Evolutionary conservation across 2,113 vertebrate species (phyloP), one percentile per base, ranked within the genome.

Genomic region (Sylvietta virens): DNA sequence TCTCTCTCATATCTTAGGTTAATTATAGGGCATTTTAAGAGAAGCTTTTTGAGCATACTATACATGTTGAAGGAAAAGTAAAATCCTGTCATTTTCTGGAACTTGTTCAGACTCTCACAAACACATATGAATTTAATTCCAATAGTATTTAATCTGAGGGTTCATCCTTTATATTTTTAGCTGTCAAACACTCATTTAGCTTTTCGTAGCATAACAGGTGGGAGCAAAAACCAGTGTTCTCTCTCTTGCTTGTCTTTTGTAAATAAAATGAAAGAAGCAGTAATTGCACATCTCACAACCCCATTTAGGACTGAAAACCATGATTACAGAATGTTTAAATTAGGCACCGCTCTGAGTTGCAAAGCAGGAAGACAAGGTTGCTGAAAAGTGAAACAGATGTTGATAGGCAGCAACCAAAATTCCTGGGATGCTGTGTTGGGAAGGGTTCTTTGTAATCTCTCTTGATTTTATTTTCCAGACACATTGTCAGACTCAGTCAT

Each of bases 1-100:
- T 83, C 79, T 90, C 66, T 62, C 56, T 86, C 58, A 57, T 88
- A 84, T 64, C 69, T 76, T 88, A 64, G 88, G 92, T 92, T 92
- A 96, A 97, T 96, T 95, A 81, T 60, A 86, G 58, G 42, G 56
- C 77, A 31, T 88, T 94, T 93, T 88, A 90, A 81, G 53, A 18
- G 56, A 89, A 78, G 81, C 47, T 88, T 91, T 96, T 76, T 91
- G 22, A 76, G 31, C 40, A 48, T 15, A 62, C 58, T 82, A 15
- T 62, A 72, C 31, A 15, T 50, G 67, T 54, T 74, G 67, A 88
- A 90, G 28, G 72, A 82, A 96, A 93, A 81, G 69, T 61, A 86
- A 95, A 95, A 90, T 54, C 60, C 64, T 96, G 90, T 61, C 90
- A 88, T 54, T 51, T 92, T 74, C 90, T 93, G 65, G 65, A 93